Conservation (phyloP, 1,140 invertebrate species). For the Caenorhabditis elegans region DNA sequence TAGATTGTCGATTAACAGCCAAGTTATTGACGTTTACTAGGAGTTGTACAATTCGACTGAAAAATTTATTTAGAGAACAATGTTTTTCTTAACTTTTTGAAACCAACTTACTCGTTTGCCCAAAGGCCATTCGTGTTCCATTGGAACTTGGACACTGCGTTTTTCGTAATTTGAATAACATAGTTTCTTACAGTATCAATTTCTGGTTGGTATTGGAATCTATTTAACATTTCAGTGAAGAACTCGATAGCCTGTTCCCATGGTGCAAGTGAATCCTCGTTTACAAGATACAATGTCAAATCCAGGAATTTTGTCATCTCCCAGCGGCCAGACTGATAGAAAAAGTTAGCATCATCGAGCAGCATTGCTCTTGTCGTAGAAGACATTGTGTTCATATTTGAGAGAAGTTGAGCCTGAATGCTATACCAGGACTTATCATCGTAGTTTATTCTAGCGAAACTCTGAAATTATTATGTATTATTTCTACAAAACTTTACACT, state of each 20-base stretch:
- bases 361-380: constrained; percentile 28
- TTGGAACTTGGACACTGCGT: not conserved
- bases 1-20: not conserved
- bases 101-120: not conserved
- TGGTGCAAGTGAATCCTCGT: constrained; percentile 1
- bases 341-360: constrained; percentile 8
- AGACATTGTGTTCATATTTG: not conserved
- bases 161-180: not conserved
- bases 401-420: constrained; percentile 21
- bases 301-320: not conserved
- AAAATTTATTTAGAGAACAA: not conserved
- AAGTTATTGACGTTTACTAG: constrained; percentile 6
- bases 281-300: not conserved
- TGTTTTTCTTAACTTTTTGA: not conserved
- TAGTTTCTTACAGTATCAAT: not conserved
- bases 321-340: constrained; percentile 4
- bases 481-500: not conserved
- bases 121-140: constrained; percentile 4
- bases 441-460: constrained; percentile 33
- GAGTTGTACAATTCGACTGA: constrained; percentile 15
- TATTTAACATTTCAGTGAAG: not conserved
- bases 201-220: constrained; percentile 1
- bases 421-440: constrained; percentile 28
- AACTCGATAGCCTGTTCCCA: not conserved
- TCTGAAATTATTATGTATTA: not conserved